Percentiles rank a stretch among this genome's conserved stretches.
phyloP scores from a whole-genome alignment of 2,113 vertebrate species.

The Ceuthmochares aereus region DNA sequence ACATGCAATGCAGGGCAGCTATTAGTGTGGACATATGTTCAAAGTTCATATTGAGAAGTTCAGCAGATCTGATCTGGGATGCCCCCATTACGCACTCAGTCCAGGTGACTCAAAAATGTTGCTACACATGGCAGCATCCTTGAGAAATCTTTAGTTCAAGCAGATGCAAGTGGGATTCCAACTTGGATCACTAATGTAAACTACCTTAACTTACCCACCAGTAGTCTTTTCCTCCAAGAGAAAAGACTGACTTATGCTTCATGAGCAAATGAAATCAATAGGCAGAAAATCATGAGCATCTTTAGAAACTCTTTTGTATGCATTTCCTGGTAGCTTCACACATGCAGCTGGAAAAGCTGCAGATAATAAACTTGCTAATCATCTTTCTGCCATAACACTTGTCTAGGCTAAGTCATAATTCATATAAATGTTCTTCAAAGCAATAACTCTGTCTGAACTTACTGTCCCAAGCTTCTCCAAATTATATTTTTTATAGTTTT shows the following conservation, averaged over 20 bases:
- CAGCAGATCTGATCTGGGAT: background rate
- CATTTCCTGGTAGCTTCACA: background rate
- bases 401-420: conserved; percentile 15
- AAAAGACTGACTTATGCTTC: background rate
- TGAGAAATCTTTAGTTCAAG: background rate
- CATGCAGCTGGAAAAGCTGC: background rate
- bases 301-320: conserved; percentile 3
- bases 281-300: background rate
- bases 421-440: conserved; percentile 14
- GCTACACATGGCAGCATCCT: background rate
- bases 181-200: background rate
- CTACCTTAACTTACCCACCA: background rate
- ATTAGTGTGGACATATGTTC: background rate
- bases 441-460: background rate
- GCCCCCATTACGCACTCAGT: background rate
- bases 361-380: conserved; percentile 43
- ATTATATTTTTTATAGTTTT: conserved; percentile 15
- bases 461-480: conserved; percentile 22
- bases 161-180: background rate
- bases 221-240: background rate
- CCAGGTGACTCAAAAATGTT: background rate
- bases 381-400: conserved; percentile 58
- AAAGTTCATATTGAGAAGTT: background rate
- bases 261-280: background rate
- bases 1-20: background rate